Conservation (phyloP, 1,140 invertebrate species). For the Zaprionus capensis region DNA sequence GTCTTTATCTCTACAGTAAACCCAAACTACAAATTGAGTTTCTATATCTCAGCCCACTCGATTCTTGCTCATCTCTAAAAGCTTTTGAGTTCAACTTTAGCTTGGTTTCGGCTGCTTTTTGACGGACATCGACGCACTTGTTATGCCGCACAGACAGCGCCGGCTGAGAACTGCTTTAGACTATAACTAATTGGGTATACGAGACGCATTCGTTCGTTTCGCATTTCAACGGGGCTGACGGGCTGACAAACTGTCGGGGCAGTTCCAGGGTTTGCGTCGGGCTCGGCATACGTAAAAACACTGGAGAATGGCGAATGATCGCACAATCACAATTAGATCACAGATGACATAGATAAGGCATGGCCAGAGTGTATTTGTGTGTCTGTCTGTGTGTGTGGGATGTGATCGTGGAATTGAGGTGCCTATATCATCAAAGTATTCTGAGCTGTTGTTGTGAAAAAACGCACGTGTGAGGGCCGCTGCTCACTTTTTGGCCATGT, state of each 20-base stretch:
- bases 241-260: slow-evolving; percentile 3
- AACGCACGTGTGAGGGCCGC: slow-evolving; percentile 63
- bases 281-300: slow-evolving; percentile 2
- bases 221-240: background rate
- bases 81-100: background rate
- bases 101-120: background rate
- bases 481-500: slow-evolving; percentile 39
- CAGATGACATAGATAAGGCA: slow-evolving; percentile 10
- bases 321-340: slow-evolving; percentile 26
- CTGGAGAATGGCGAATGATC: slow-evolving; percentile 3
- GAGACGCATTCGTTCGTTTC: slow-evolving; percentile 5
- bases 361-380: background rate
- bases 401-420: slow-evolving; percentile 7
- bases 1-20: too few relatives aligned
- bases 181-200: slow-evolving; percentile 10
- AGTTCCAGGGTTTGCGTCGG: slow-evolving; percentile 6
- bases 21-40: too few relatives aligned
- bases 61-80: background rate
- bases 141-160: background rate
- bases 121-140: background rate
- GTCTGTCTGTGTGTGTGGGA: slow-evolving; percentile 3
- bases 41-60: background rate
- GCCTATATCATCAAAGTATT: slow-evolving; percentile 9
- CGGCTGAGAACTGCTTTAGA: background rate
- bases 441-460: background rate